Conservation (phyloP, 1,140 invertebrate genomes). For the Zophobas atratus region DNA sequence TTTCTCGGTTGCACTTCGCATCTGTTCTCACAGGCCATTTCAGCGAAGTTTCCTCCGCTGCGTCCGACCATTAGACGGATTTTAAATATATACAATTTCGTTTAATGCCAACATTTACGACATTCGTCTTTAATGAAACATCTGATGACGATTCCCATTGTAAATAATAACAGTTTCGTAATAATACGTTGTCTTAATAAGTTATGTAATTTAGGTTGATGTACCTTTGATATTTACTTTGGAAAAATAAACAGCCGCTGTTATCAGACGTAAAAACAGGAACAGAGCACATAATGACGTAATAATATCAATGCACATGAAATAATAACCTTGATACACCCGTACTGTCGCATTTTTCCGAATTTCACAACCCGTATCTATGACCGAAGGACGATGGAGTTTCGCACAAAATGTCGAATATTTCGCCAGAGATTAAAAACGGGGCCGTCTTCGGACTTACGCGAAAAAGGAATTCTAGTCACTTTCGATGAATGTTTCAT, state of each 20-base stretch:
- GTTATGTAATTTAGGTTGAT: constrained; percentile 33
- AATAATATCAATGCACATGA: too few relatives aligned
- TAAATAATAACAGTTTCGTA: constrained; percentile 36
- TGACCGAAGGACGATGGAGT: too few relatives aligned
- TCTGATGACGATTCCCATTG: constrained; percentile 13
- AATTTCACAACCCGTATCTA: not conserved
- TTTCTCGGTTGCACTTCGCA: too few relatives aligned
- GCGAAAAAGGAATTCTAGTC: too few relatives aligned
- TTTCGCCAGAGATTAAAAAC: too few relatives aligned
- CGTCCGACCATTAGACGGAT: too few relatives aligned
- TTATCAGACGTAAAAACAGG: not conserved
- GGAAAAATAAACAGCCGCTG: constrained; percentile 4
- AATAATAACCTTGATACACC: too few relatives aligned
- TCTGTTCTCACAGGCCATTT: too few relatives aligned
- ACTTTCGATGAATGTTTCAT: not conserved
- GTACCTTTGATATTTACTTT: constrained; percentile 20
- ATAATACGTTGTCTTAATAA: constrained; percentile 20
- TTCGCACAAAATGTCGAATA: too few relatives aligned
- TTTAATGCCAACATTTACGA: constrained; percentile 22
- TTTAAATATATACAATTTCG: constrained; percentile 32
- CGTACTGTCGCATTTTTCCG: too few relatives aligned
- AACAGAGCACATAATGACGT: not conserved
- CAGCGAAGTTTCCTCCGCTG: too few relatives aligned
- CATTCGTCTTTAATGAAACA: constrained; percentile 24
- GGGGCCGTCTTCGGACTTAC: too few relatives aligned